Conservation (phyloP, 2,888 invertebrate genomes). For the Ceriagrion tenellum region DNA sequence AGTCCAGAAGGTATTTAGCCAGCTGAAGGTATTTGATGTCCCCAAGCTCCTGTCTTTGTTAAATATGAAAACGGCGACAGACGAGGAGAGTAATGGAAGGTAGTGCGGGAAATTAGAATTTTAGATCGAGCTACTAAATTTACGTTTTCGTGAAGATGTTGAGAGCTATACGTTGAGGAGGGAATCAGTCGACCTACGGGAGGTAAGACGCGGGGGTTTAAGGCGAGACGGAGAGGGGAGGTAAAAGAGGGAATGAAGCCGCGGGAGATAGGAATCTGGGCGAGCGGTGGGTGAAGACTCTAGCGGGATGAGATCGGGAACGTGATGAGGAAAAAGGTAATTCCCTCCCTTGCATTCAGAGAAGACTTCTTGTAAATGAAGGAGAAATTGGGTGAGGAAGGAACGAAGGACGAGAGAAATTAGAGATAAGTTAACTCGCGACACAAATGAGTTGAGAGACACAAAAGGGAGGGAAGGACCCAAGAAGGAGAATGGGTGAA, state of each 20-base stretch:
- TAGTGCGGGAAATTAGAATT: background rate
- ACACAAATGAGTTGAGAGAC: background rate
- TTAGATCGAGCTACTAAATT: background rate
- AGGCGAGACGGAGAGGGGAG: background rate
- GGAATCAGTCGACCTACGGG: background rate
- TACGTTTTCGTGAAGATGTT: background rate
- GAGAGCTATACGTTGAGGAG: background rate
- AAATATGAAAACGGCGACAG: too few relatives aligned
- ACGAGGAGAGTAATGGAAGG: background rate
- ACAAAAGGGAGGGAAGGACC: background rate
- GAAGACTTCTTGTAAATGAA: background rate
- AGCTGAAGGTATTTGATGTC: too few relatives aligned
- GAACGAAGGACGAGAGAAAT: background rate
- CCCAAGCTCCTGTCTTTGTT: too few relatives aligned
- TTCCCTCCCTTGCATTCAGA: background rate
- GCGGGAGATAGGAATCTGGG: constrained; percentile 5
- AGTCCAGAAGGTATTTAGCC: too few relatives aligned
- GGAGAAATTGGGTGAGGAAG: background rate
- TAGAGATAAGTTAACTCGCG: background rate
- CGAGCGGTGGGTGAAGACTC: background rate
- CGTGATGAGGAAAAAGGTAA: background rate
- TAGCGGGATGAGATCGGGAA: background rate
- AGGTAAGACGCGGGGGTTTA: background rate
- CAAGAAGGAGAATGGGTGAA: background rate
- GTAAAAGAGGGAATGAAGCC: background rate